These are phyloP conservation scores for Hemichromis elongatus DNA, from an alignment of 2,113 vertebrate genomes.

Conservation along the genomic window DNA sequence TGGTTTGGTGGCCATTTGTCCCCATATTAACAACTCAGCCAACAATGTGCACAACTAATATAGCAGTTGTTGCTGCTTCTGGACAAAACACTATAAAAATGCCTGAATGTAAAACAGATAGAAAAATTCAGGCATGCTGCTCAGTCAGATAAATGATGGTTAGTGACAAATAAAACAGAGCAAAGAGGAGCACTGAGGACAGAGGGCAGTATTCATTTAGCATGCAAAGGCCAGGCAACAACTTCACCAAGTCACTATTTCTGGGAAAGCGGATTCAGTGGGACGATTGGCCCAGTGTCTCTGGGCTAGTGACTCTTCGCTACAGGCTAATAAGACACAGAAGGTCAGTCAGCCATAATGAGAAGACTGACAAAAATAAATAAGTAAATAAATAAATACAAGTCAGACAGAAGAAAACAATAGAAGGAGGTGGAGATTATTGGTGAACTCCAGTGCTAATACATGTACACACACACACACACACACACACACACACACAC, in stretches of 20 bases:
- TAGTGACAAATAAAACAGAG: background rate
- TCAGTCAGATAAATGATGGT: constrained; percentile 1
- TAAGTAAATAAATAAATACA: background rate
- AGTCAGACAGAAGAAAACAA: background rate
- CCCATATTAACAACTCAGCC: background rate
- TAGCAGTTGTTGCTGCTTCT: background rate
- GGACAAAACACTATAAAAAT: background rate
- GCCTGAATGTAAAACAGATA: background rate
- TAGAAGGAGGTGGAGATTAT: background rate
- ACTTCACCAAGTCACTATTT: constrained; percentile 4
- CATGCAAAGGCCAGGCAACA: background rate
- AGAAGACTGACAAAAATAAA: background rate
- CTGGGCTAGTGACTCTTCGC: constrained; percentile 6
- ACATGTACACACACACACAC: background rate
- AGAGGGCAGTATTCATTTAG: background rate
- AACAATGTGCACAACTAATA: accelerated
- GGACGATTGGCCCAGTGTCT: constrained; percentile 1
- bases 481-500: background rate
- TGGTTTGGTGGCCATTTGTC: background rate
- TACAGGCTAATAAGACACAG: constrained; percentile 29
- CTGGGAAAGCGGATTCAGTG: background rate
- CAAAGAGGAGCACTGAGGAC: background rate
- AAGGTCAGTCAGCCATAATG: background rate
- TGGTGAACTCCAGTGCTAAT: background rate
- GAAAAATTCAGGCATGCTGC: background rate